Base-by-base conservation (phyloP, 2,888 invertebrate species). In the Chrysomela aeneicollis region DNA sequence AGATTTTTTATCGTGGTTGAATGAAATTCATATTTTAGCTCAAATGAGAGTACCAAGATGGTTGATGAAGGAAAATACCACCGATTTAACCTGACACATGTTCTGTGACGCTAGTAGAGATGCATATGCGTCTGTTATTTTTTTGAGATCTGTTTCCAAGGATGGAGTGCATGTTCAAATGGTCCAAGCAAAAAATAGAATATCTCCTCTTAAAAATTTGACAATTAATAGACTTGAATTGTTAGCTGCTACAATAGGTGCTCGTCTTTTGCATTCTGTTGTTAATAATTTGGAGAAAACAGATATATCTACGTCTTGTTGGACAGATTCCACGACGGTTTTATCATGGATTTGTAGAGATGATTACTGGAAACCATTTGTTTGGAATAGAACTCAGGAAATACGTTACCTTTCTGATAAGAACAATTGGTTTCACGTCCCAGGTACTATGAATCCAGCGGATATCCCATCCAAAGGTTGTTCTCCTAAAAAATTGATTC, bases 341-440 rank as follows among this genome's bases (percentile, higher is more conserved):
- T 8, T 26, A 5, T 26, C 26, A 5, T 26, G 26, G 26, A 26
- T 26, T 26, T 8, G 26, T 26, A 3, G 26, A 8, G 26, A 26
- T 3, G 26, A 26, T 26, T 5, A 3, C 8, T 26, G 26, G 26
- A 26, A 26, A 26, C 26, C 26, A 8, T 26, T 26, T 26, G 26
- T 26, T n/a, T 53, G 22, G 53, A 53, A 55, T 37, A 42, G 22
- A 37, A 35, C n/a, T 37, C 35, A 42, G 22, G 26, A 26, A 26
- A 26, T 26, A 26, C 26, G 26, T 26, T 26, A 26, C 8, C 3
- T 26, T 26, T 5, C 26, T 26, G 3, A 3, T 6, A 55, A 26
- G 8, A 8, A 26, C 8, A 5, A 8, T 26, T 26, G 26, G 26
- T 26, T 26, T 26, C 26, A 26, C 8, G 26, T 26, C 4, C 26